Evolutionary conservation across 2,113 vertebrate species (phyloP), one percentile per base, ranked within the genome.

Genomic region (Phyllopteryx taeniolatus): DNA sequence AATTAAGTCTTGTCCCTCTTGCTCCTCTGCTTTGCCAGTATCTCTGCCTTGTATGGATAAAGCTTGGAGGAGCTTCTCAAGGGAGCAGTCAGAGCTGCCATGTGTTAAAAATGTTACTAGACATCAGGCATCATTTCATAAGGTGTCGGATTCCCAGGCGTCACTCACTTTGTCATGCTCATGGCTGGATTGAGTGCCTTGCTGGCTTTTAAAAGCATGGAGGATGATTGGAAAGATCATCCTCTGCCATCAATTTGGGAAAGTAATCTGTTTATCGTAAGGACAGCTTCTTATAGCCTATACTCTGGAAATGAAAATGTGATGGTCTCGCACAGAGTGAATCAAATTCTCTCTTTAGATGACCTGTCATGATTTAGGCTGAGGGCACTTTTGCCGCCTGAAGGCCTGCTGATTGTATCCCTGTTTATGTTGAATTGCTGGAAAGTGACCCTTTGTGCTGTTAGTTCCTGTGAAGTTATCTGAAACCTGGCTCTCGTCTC

Each of bases 101-200:
- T 85, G 79, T 79, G 74, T 88, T 83, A 87, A 90, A 49, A 86
- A 83, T 39, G 79, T 91, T 86, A 85, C 22, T 69, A 85, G 85
- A 87, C 80, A 17, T 75, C 68, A 70, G 81, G 54, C 83, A 83
- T 85, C 59, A 77, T 89, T 91, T 90, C 88, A 88, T 82, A 80
- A 86, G 84, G 89, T 91, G 86, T 91, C 22, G 51, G 74, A 76
- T 91, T 91, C 74, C 82, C 65, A 69, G 74, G 85, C 81, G 66
- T 88, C 87, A 85, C 82, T 86, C 88, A 79, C 67, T 70, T 77
- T 84, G 81, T 77, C 84, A n/a, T 80, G 71, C 82, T 83, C 72
- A 44, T 61, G 76, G 72, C 72, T 47, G 15, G 79, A 91, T 85
- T 82, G 83, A 80, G 90, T 86, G 86, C 87, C 83, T 83, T 83